Evolutionary conservation across 2,113 vertebrate genomes (phyloP).

Genomic region (Equus przewalskii): DNA sequence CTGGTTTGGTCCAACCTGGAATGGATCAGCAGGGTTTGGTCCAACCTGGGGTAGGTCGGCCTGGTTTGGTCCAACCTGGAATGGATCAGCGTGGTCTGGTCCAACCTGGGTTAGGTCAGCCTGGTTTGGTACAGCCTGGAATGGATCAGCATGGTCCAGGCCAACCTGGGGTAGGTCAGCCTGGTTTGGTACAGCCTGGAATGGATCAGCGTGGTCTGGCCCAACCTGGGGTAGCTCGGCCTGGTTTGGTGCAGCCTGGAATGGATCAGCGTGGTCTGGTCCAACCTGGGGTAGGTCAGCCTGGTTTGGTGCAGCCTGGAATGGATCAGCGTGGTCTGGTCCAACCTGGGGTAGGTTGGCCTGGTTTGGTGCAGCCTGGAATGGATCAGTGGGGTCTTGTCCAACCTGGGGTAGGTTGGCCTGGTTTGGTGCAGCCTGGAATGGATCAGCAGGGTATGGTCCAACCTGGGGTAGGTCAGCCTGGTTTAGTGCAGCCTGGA

Average conservation of each 20-base stretch:
- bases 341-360: not conserved
- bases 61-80: too few relatives aligned
- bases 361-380: not conserved
- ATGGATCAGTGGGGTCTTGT: not conserved
- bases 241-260: not conserved
- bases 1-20: too few relatives aligned
- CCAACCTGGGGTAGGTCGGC: too few relatives aligned
- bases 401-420: rapidly evolving
- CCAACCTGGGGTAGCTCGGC: not conserved
- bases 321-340: not conserved
- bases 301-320: not conserved
- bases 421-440: not conserved
- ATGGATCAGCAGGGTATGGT: not conserved
- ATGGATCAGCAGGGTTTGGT: too few relatives aligned
- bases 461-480: not conserved
- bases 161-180: too few relatives aligned
- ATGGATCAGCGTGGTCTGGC: not conserved
- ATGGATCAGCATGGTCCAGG: too few relatives aligned
- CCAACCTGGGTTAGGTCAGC: too few relatives aligned
- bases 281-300: not conserved
- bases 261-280: not conserved
- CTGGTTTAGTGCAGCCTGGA: not conserved
- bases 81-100: too few relatives aligned
- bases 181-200: not conserved
- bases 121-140: too few relatives aligned